phyloP scores from a whole-genome alignment of 2,888 invertebrate species.

The Leucophenga maculata region DNA sequence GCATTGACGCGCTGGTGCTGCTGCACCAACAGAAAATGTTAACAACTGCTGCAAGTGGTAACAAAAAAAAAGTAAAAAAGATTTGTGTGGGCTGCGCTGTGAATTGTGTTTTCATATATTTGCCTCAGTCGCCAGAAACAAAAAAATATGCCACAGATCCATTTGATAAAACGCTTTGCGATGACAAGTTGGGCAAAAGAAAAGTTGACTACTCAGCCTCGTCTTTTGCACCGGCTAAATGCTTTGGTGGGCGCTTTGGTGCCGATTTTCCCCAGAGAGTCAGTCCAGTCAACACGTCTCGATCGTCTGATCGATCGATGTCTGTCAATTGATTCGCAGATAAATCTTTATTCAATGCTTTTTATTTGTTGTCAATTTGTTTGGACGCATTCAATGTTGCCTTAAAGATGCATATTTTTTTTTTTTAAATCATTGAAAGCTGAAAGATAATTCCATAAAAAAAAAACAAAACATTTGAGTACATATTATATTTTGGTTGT shows the following conservation, averaged over 20 bases:
- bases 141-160: constrained; percentile 62
- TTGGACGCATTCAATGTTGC: background rate
- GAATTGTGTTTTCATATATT: constrained; percentile 22
- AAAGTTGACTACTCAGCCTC: constrained; percentile 49
- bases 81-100: constrained; percentile 52
- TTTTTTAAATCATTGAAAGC: too few species aligned
- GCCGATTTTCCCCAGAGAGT: constrained; percentile 34
- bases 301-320: background rate
- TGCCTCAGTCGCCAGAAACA: constrained; percentile 23
- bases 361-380: background rate
- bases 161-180: constrained; percentile 57
- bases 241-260: constrained; percentile 24
- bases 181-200: constrained; percentile 55
- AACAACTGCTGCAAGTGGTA: constrained; percentile 39
- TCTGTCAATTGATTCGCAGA: constrained; percentile 47
- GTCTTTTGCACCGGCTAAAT: background rate
- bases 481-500: too few species aligned
- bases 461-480: too few species aligned
- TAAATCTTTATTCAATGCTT: constrained; percentile 47
- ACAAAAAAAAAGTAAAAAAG: constrained; percentile 34
- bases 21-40: constrained; percentile 14
- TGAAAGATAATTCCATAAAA: too few species aligned
- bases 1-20: background rate
- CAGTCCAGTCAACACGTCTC: background rate
- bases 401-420: background rate